Evolutionary conservation across 2,888 invertebrate genomes (phyloP), one percentile per base, ranked within the genome.

Genomic region (Pseudoips prasinana): DNA sequence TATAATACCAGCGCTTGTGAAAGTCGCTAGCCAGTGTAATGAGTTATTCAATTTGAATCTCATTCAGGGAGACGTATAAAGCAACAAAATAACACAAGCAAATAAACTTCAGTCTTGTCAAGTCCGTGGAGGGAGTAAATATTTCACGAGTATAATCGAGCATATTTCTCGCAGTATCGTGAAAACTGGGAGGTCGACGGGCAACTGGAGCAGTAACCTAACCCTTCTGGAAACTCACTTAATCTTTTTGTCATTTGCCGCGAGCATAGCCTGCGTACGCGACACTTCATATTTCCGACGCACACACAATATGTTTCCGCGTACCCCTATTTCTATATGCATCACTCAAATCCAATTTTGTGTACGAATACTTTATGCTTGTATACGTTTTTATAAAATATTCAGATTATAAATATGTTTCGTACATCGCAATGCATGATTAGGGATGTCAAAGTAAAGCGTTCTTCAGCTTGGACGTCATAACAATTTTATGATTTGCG

Each of bases 341-440:
- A 29, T 29, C 31, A 43, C 22, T 33, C 37, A 9, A 33, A 39
- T 34, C 18, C 22, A 40, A 42, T 41, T 33, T 34, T 33, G 27
- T 37, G 10, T 41, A 32, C 33, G 20, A 22, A 33, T 30, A 32
- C 22, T 33, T 29, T 29, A 24, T 39, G 17, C 30, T 35, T 31
- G 25, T n/a, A n/a, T n/a, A n/a, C 8, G 32, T n/a, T 25, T 18
- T 38, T 32, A 34, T 34, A 43, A 45, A 43, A 36, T 25, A 34
- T 45, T 33, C 14, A 44, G 25, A 46, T 46, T 37, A 46, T 38
- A 42, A 40, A 44, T 37, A 36, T 35, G 33, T 39, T 36, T n/a
- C n/a, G n/a, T n/a, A n/a, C n/a, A n/a, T n/a, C n/a, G n/a, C n/a
- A n/a, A n/a, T n/a, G n/a, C n/a, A n/a, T n/a, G n/a, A n/a, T n/a